Evolutionary conservation across 1,140 invertebrate species (phyloP).

Genomic region (Philotrypesis tridentata): DNA sequence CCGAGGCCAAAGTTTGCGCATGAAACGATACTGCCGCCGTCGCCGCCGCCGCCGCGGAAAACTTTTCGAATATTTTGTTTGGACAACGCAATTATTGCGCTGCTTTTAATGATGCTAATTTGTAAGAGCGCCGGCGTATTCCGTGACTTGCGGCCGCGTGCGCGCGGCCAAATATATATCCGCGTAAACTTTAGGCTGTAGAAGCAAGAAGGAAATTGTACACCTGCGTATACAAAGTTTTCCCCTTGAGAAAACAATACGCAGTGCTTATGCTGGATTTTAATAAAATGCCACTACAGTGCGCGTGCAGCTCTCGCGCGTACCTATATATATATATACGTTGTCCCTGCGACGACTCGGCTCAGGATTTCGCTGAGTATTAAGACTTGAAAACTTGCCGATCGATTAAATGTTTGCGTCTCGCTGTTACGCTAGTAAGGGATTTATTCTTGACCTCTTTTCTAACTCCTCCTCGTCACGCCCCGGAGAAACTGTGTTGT

Average conservation of each 20-base stretch:
- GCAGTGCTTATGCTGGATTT: neutral
- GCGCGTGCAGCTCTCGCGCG: no score
- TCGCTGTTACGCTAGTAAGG: neutral
- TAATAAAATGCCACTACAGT: no score
- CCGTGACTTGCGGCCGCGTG: no score
- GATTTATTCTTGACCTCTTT: constrained; percentile 42
- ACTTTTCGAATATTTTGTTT: constrained; percentile 30
- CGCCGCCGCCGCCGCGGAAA: neutral
- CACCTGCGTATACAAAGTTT: neutral
- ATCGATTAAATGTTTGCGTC: neutral
- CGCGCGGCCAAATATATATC: neutral
- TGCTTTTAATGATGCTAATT: constrained; percentile 27
- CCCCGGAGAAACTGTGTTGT: constrained; percentile 43
- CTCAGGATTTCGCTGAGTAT: no score
- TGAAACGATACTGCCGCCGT: constrained; percentile 22
- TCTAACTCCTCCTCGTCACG: neutral
- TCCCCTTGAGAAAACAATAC: neutral
- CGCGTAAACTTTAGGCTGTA: no score
- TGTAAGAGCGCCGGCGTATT: neutral
- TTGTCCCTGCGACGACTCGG: no score
- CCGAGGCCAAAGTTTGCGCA: neutral
- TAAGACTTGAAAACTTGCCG: neutral
- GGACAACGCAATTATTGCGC: constrained; percentile 12
- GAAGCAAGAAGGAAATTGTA: neutral
- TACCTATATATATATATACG: no score